phyloP scores from a whole-genome alignment of 2,113 vertebrate species.

The Pangasianodon hypophthalmus region DNA sequence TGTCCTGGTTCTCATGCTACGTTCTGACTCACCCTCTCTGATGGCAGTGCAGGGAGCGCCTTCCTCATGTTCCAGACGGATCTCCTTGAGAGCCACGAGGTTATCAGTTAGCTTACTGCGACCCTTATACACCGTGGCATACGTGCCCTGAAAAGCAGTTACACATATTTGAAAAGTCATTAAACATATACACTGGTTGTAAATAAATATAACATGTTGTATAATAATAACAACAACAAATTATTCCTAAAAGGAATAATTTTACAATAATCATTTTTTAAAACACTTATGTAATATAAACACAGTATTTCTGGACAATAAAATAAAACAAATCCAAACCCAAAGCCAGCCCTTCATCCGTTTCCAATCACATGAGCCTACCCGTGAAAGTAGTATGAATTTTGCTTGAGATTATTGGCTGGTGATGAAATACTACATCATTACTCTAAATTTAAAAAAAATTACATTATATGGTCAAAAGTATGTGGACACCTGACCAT shows the following conservation, averaged over 20 bases:
- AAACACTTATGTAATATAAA: not conserved
- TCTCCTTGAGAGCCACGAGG: slow-evolving; percentile 78
- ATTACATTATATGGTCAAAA: not conserved
- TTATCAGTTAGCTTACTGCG: slow-evolving; percentile 79
- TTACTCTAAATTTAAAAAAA: not conserved
- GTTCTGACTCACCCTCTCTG: slow-evolving; percentile 71
- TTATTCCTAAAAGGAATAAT: not conserved
- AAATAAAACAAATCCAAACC: not conserved
- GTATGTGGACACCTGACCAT: not conserved
- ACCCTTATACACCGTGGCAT: slow-evolving; percentile 79
- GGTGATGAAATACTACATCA: not conserved
- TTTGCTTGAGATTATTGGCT: not conserved
- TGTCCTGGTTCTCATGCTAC: no score
- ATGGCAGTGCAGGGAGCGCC: slow-evolving; percentile 80
- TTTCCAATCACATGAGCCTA: not conserved
- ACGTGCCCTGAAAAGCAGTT: slow-evolving; percentile 70
- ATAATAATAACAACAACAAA: not conserved
- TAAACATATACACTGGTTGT: not conserved
- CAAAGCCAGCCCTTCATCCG: not conserved
- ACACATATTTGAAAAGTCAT: not conserved
- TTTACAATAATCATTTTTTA: no score
- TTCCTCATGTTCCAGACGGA: slow-evolving; percentile 77
- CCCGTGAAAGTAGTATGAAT: not conserved
- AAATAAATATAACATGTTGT: not conserved
- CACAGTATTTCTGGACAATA: not conserved